A percentile compares a stretch with the other conserved stretches of the same genome.
phyloP scores from a whole-genome alignment of 2,113 vertebrate species.

The Oryzias melastigma region DNA sequence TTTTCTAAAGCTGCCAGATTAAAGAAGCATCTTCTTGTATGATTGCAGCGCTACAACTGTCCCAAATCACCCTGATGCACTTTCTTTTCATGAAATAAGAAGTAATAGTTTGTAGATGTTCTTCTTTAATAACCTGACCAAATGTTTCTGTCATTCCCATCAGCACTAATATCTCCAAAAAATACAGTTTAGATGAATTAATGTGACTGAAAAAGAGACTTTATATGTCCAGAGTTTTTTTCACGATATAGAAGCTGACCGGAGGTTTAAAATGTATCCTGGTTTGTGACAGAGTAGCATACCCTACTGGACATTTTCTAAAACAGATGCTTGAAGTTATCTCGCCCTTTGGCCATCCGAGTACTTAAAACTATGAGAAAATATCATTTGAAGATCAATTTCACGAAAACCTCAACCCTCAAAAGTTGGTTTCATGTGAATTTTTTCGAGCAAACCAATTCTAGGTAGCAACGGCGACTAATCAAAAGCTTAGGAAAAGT shows the following conservation, averaged over 20 bases:
- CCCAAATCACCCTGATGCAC: conserved; percentile 19
- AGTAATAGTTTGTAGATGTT: conserved; percentile 34
- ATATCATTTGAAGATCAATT: no score
- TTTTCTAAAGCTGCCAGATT: conserved; percentile 55
- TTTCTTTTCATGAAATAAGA: conserved; percentile 29
- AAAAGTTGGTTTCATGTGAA: no score
- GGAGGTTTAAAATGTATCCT: neutral
- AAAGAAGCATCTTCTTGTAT: conserved; percentile 60
- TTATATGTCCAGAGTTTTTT: conserved; percentile 18
- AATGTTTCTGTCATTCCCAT: conserved; percentile 44
- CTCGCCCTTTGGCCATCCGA: no score
- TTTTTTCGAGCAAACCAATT: no score
- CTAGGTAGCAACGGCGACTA: conserved; percentile 9
- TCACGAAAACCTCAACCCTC: no score
- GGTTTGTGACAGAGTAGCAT: no score
- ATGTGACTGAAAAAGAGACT: conserved; percentile 27
- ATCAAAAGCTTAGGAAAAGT: no score
- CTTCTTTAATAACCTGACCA: conserved; percentile 52
- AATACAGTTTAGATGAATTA: conserved; percentile 39
- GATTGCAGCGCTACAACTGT: conserved; percentile 26
- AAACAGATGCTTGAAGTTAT: no score
- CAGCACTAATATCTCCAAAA: conserved; percentile 47
- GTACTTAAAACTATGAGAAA: no score
- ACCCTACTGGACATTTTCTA: no score
- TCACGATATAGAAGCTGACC: no score